Evolutionary conservation across 2,888 invertebrate genomes (phyloP), one percentile per base, ranked within the genome.

Genomic region (Ectemnius lituratus): DNA sequence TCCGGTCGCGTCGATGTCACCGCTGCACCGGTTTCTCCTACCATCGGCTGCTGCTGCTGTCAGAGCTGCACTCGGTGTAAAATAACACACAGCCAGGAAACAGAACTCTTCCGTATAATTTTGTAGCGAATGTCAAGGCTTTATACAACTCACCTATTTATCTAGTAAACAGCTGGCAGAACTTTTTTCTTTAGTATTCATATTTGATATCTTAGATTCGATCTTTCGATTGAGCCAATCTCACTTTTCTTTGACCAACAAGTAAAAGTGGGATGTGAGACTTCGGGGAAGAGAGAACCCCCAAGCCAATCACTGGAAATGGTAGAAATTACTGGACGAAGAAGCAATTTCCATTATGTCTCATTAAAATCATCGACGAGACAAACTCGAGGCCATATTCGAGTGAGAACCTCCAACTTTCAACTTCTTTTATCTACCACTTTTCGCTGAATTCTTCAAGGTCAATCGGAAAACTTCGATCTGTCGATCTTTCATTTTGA

Each of bases 121-220:
- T 45, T n/a, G 23, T 58, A n/a, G 37, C 73, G 68, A 75, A 73
- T 73, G 73, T 73, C 75, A 73, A 75, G 75, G 73, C 47, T 60
- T 4, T 6, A 0, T 11, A 11, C 37, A 8, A 37, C 37, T 37
- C 37, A 37, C 37, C 37, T 37, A 37, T 37, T 37, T 37, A 37
- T 37, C 37, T 37, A 37, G 8, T 8, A 37, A 37, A 37, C 37
- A 37, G 37, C 37, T 37, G 37, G 0, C 0, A 6, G 37, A 37
- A 8, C 37, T 37, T 8, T 37, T 11, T 37, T 37, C 37, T 6
- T 37, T 8, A 6, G 1, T 6, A 37, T 8, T 11, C 5, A 37
- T 37, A 5, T 3, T 8, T 8, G 8, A 6, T 8, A 37, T 37
- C 37, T 37, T 11, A 4, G 23, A 23, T 23, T 23, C 23, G 23